Conservation (phyloP, 2,113 vertebrate genomes). For the Oncorhynchus keta region DNA sequence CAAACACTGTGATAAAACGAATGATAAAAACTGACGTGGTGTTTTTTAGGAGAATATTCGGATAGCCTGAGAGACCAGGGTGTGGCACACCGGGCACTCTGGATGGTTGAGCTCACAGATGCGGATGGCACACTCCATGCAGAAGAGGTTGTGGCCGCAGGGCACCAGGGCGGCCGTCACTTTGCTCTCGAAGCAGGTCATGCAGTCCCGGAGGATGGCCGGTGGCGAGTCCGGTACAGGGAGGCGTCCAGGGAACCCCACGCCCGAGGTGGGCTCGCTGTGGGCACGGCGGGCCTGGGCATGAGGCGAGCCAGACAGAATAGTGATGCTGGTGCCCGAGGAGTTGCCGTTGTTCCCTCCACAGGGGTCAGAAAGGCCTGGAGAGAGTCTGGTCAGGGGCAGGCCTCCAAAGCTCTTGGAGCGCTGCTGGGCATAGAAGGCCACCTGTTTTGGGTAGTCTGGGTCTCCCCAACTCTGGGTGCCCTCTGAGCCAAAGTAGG, state of each 20-base stretch:
- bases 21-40: constrained; percentile 54
- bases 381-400: constrained; percentile 80
- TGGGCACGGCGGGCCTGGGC: constrained; percentile 88
- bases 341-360: constrained; percentile 59
- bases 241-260: constrained; percentile 67
- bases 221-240: constrained; percentile 78
- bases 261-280: constrained; percentile 84
- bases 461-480: constrained; percentile 79
- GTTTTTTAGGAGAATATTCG: constrained; percentile 88
- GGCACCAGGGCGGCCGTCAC: constrained; percentile 96
- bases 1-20: constrained; percentile 64
- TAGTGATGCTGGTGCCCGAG: constrained; percentile 62
- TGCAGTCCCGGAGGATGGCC: constrained; percentile 88
- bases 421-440: constrained; percentile 83
- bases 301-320: constrained; percentile 66
- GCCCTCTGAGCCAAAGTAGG: constrained; percentile 82
- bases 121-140: constrained; percentile 98
- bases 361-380: constrained; percentile 79
- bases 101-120: constrained; percentile 98
- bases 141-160: constrained; percentile 98
- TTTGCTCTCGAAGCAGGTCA: constrained; percentile 98
- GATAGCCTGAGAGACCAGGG: constrained; percentile 96
- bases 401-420: constrained; percentile 84
- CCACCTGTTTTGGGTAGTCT: constrained; percentile 80
- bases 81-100: constrained; percentile 96